Evolutionary conservation across 2,797 vertebrate genomes (phyloP), one percentile per base, ranked within the genome.

Genomic region (Somateria mollissima): DNA sequence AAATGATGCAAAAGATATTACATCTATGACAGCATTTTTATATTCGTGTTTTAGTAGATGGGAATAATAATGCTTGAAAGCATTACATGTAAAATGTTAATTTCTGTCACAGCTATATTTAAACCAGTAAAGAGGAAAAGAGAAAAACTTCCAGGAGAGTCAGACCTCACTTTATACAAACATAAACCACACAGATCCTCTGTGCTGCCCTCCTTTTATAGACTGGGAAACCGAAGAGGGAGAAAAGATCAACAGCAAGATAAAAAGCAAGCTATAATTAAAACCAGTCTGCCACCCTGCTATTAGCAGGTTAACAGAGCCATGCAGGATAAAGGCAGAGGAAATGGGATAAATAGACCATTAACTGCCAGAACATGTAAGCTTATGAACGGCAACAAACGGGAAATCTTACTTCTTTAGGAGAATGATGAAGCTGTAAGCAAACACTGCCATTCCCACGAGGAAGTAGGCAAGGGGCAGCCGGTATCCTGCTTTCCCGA

Each of bases 401-500:
- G 34, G 27, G 34, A 41, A 3, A 78, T 17, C 97, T 97, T 99
- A 99, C 99, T 99, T 99, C 97, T 98, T 98, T 43, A 99, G 93
- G 39, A 99, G 98, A 89, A 99, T 98, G 98, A 99, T 98, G 98
- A 99, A 99, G 96, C 99, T 99, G 98, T 99, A 99, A 61, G 99
- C 99, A 89, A 99, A 99, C 79, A 99, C 99, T 3, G 99, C 99
- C 99, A 99, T 99, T 72, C 99, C 99, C 73, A 99, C 99, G 90
- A 99, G 98, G 97, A 99, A 99, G 95, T 99, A 99, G 3, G 99
- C 99, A 56, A 99, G 97, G 6, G 99, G 99, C 80, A 99, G 96
- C 21, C 99, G 97, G 90, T 99, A 99, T 8, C 99, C 99, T 2
- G 99, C 99, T 9, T 98, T 98, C 77, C 99, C 99, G 17, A 99